These are phyloP conservation scores for Elegia similella DNA, from an alignment of 2,888 invertebrate genomes.

Conservation along the genomic window DNA sequence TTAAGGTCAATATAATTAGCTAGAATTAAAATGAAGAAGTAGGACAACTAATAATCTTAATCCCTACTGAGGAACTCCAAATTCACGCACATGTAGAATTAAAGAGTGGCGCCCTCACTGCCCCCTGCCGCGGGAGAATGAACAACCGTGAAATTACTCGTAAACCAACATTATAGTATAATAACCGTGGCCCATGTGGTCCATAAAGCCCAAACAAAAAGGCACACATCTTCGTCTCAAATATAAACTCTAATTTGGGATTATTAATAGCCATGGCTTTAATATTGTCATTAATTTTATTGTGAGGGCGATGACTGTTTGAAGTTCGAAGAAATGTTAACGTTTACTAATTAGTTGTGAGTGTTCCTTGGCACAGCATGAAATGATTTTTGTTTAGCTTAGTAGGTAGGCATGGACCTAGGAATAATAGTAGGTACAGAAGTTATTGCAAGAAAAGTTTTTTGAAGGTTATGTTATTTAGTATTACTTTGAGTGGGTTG, in stretches of 20 bases:
- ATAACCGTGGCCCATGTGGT: slow-evolving; percentile 67
- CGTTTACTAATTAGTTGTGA: slow-evolving; percentile 4
- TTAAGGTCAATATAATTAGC: too few relatives aligned
- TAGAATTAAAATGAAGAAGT: not conserved
- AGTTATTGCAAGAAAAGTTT: too few relatives aligned
- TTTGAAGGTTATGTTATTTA: too few relatives aligned
- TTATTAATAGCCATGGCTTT: slow-evolving; percentile 59
- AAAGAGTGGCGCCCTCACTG: slow-evolving; percentile 20
- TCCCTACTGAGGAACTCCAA: not conserved
- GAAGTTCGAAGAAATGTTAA: slow-evolving; percentile 21
- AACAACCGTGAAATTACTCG: slow-evolving; percentile 77
- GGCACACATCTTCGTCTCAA: slow-evolving; percentile 44
- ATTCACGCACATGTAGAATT: not conserved
- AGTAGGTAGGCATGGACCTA: not conserved
- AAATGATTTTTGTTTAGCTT: not conserved
- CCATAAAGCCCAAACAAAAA: slow-evolving; percentile 56
- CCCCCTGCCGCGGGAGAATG: slow-evolving; percentile 61
- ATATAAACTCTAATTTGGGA: slow-evolving; percentile 57
- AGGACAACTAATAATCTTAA: not conserved
- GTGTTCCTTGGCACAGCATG: slow-evolving; percentile 19
- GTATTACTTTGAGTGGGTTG: too few relatives aligned
- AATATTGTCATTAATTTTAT: slow-evolving; percentile 48
- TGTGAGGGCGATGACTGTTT: slow-evolving; percentile 22
- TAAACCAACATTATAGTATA: slow-evolving; percentile 72
- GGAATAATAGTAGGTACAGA: too few relatives aligned